These are phyloP conservation scores for Smutsia gigantea DNA, from an alignment of 2,797 vertebrate genomes.

Conservation along the genomic window DNA sequence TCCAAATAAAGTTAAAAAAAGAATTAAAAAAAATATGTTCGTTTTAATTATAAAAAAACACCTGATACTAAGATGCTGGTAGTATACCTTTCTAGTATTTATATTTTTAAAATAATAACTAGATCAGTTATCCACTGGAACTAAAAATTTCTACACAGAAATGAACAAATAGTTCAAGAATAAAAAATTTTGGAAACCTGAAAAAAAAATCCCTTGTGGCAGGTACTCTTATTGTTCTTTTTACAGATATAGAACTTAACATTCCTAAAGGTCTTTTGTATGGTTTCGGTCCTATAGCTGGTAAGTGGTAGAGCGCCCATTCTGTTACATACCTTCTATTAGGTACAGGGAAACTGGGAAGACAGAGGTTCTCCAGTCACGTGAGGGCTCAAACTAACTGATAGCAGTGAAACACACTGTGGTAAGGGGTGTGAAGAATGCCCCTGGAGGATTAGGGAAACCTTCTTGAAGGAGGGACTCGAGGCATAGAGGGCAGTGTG, in stretches of 20 bases:
- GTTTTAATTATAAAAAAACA: no score
- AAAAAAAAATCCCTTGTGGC: no score
- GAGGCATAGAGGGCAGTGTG: background rate
- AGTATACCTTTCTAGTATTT: no score
- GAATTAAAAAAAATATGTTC: no score
- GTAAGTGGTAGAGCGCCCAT: background rate
- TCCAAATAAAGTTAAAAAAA: background rate
- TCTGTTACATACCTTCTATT: background rate
- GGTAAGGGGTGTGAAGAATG: no score
- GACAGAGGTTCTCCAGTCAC: background rate
- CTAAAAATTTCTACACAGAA: no score
- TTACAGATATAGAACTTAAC: background rate
- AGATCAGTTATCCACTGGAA: no score
- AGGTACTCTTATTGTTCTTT: background rate
- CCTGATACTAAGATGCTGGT: no score
- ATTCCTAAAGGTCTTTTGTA: background rate
- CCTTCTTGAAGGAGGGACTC: background rate
- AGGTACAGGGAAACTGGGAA: background rate
- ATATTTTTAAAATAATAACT: no score
- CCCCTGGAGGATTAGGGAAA: background rate
- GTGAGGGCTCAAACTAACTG: no score
- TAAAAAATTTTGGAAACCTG: no score
- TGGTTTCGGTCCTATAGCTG: background rate
- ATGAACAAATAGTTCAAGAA: no score
- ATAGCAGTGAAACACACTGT: background rate